A percentile compares a stretch with the other conserved stretches of the same genome.
phyloP scores from a whole-genome alignment of 2,113 vertebrate species.

The Sclerurus mexicanus region DNA sequence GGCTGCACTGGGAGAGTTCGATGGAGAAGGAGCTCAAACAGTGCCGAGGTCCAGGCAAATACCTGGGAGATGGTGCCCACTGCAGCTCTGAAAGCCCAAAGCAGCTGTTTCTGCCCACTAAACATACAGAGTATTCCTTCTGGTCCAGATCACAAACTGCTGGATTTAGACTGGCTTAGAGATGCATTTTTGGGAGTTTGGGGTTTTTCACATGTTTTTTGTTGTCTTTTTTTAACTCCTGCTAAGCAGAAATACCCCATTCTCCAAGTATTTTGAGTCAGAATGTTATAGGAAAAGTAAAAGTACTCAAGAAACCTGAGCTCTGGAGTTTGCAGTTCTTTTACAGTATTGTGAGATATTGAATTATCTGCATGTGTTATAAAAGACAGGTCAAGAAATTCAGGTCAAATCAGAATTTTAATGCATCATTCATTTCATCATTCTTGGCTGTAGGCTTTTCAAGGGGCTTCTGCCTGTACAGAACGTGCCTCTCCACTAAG shows the following conservation, averaged over 20 bases:
- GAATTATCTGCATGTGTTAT: too few relatives aligned
- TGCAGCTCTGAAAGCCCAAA: not conserved
- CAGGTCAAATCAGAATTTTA: not conserved
- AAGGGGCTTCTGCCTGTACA: not conserved
- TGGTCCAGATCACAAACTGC: not conserved
- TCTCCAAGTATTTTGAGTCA: not conserved
- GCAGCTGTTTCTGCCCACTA: not conserved
- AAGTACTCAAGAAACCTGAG: not conserved
- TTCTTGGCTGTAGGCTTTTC: not conserved
- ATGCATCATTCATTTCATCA: not conserved
- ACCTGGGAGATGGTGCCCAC: not conserved
- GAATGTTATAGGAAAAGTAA: not conserved
- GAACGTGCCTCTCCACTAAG: not conserved
- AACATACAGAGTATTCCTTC: not conserved
- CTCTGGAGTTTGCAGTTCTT: not conserved
- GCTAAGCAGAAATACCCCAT: not conserved
- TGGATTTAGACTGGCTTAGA: not conserved
- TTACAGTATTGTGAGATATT: not conserved
- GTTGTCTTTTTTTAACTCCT: not conserved
- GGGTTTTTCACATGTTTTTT: not conserved
- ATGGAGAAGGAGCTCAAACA: not conserved
- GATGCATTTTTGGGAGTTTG: not conserved
- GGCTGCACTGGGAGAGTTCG: not conserved
- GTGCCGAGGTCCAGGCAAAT: not conserved
- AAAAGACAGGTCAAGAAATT: not conserved